Conservation (phyloP, 2,113 vertebrate genomes). For the Hymenochirus boettgeri region DNA sequence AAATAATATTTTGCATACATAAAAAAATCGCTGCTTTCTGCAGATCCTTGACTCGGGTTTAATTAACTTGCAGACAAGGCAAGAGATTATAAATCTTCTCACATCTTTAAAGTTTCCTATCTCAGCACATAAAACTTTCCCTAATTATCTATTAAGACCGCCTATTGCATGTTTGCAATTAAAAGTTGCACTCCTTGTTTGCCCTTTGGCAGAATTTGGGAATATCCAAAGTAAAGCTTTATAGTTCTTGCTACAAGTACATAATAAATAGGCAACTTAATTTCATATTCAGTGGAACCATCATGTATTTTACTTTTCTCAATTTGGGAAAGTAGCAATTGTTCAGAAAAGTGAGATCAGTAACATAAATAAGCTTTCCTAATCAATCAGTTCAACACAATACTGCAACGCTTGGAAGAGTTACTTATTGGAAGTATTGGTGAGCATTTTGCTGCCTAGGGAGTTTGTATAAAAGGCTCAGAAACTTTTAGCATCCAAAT, state of each 20-base stretch:
- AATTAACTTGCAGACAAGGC: slow-evolving; percentile 10
- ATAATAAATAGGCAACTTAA: slow-evolving; percentile 5
- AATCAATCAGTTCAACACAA: no score
- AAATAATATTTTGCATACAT: neutral
- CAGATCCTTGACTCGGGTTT: neutral
- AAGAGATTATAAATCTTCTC: slow-evolving; percentile 1
- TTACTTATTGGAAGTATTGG: no score
- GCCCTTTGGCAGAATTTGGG: neutral
- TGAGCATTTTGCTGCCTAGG: no score
- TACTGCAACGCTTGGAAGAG: no score
- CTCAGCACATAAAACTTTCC: slow-evolving; percentile 11
- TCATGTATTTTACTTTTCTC: neutral
- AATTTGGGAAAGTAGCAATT: neutral
- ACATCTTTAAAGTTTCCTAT: slow-evolving; percentile 1
- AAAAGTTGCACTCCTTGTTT: slow-evolving; percentile 2
- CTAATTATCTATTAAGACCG: slow-evolving; percentile 22
- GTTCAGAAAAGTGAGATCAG: no score
- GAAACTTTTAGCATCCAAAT: no score
- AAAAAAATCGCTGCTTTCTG: neutral
- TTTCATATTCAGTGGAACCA: neutral
- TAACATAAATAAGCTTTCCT: no score
- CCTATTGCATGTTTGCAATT: slow-evolving; percentile 8
- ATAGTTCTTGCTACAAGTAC: slow-evolving; percentile 4
- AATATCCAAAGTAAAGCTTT: neutral
- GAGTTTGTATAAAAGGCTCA: no score